Conservation (phyloP, 1,140 invertebrate genomes). For the Papilio machaon region DNA sequence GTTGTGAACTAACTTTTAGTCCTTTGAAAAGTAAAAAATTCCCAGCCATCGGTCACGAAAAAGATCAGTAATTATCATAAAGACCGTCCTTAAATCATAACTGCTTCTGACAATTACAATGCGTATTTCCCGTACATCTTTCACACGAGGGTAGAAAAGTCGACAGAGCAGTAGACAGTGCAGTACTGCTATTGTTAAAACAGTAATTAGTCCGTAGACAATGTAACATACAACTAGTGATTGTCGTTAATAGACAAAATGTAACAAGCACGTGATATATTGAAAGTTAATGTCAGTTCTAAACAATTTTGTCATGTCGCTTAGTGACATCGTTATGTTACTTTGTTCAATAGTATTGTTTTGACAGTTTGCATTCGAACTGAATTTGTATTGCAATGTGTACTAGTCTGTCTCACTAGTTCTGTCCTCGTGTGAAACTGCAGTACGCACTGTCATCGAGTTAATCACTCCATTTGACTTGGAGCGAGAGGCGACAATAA, state of each 20-base stretch:
- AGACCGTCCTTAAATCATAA: slow-evolving; percentile 4
- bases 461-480: slow-evolving; percentile 42
- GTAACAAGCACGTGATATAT: no score
- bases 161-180: no score
- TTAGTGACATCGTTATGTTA: no score
- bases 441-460: slow-evolving; percentile 19
- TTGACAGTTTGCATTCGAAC: neutral
- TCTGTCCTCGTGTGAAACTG: neutral
- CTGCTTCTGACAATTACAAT: slow-evolving; percentile 6
- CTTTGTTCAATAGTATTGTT: neutral
- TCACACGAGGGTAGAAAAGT: neutral
- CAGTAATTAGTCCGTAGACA: no score
- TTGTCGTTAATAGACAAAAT: no score
- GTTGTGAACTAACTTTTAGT: no score
- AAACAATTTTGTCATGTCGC: no score
- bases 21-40: neutral
- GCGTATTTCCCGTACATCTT: neutral
- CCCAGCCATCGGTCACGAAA: neutral
- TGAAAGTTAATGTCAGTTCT: no score
- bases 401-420: neutral
- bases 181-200: no score
- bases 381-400: neutral
- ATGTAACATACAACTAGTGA: no score
- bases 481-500: slow-evolving; percentile 36
- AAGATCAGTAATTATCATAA: neutral